These are phyloP conservation scores for Cylas formicarius DNA, from an alignment of 1,140 invertebrate species.

Conservation along the genomic window DNA sequence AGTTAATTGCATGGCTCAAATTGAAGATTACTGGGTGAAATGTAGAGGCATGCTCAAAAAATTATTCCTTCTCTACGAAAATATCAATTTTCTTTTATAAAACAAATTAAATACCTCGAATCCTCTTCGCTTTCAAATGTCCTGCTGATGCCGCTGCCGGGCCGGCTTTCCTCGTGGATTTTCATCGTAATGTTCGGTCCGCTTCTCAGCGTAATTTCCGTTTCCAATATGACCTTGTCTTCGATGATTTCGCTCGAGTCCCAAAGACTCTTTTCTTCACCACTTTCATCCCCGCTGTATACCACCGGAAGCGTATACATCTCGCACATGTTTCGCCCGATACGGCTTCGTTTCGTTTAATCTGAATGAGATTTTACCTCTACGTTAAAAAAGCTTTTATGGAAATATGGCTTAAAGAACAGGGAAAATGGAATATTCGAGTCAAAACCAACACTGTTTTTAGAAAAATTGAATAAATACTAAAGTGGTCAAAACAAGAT, in stretches of 20 bases:
- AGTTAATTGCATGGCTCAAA: no score
- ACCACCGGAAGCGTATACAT: conserved; percentile 14
- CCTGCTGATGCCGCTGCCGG: conserved; percentile 34
- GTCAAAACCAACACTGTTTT: no score
- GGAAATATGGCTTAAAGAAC: no score
- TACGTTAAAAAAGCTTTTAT: no score
- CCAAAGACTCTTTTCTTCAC: conserved; percentile 7
- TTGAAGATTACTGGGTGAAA: no score
- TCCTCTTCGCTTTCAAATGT: conserved; percentile 34
- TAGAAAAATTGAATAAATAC: no score
- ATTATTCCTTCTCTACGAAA: background rate
- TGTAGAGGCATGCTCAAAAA: no score
- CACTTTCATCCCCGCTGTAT: conserved; percentile 5
- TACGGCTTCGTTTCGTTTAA: no score
- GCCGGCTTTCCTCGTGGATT: conserved; percentile 60
- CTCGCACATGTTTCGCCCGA: conserved; percentile 15
- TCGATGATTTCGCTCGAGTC: conserved; percentile 10
- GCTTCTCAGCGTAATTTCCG: conserved; percentile 69
- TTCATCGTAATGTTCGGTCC: conserved; percentile 74
- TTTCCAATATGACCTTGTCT: conserved; percentile 66
- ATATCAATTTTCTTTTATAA: background rate
- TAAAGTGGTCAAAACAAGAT: no score
- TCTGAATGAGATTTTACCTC: no score
- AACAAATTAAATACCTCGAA: conserved; percentile 15
- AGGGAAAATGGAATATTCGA: no score